Percentiles rank a stretch among this genome's conserved stretches.
These are phyloP conservation scores for Drosophila sulfurigaster DNA, from an alignment of 1,140 invertebrate species.

Conservation along the genomic window DNA sequence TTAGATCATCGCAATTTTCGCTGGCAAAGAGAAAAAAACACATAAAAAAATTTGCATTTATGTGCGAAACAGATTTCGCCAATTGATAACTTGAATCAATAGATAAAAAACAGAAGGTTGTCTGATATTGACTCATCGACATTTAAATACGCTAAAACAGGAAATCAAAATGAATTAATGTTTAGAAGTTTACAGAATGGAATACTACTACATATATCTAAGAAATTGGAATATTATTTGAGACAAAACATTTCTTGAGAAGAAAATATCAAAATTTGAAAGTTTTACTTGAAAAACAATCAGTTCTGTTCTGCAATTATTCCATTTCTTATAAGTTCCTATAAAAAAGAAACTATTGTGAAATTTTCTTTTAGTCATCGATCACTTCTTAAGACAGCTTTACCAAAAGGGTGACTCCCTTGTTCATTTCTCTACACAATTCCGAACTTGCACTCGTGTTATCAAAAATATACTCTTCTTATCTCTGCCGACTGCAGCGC, in stretches of 20 bases:
- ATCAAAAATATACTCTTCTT: constrained; percentile 7
- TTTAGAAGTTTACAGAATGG: neutral
- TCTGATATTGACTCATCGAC: neutral
- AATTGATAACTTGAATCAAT: constrained; percentile 35
- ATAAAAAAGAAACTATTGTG: neutral
- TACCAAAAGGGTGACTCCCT: neutral
- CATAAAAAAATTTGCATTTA: constrained; percentile 69
- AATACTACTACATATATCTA: no score
- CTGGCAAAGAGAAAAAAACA: constrained; percentile 24
- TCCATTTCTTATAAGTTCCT: no score
- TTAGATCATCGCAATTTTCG: constrained; percentile 75
- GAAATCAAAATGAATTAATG: neutral
- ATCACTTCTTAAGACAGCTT: neutral
- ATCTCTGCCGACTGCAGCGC: constrained; percentile 1
- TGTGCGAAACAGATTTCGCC: constrained; percentile 55
- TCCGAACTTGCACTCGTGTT: neutral
- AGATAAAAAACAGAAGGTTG: neutral
- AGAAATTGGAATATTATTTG: no score
- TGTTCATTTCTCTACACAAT: neutral
- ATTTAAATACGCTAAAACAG: neutral
- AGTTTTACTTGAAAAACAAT: no score
- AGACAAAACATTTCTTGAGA: no score
- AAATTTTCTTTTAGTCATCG: neutral
- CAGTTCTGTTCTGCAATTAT: no score
- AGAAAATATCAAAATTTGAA: no score